Base-by-base conservation (phyloP, 2,888 invertebrate genomes). In the Chrysolina americana region DNA sequence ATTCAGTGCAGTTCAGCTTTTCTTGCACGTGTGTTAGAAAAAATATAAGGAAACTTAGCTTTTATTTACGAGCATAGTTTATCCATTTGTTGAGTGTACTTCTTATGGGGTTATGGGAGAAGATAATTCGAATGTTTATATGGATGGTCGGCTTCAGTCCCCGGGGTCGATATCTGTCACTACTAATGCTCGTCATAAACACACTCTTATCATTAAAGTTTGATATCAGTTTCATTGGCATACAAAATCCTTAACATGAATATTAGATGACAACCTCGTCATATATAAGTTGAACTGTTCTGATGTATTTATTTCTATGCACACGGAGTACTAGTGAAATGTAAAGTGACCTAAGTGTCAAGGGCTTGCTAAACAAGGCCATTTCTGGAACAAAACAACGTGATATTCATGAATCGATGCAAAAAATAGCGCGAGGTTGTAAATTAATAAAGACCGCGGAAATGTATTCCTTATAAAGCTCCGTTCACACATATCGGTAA, bases 221-320 rank as follows among this genome's bases (percentile, higher is more conserved):
- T 71, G 19, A 50, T 59, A 53, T 53, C 53, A 41, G 53, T 68
- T 53, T 53, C 53, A 68, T 53, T 68, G 19, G 17, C 41, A 13
- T 23, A 41, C 11, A 71, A 23, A 75, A 78, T 74, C 76, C 76
- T 77, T 75, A 75, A 77, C 75, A 78, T 65, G 65, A 73, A 78
- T 78, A 78, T 78, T 73, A 65, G 63, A 70, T 78, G 65, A 71
- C 78, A 74, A 68, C 79, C 79, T 79, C 71, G 79, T 73, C 62
- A 68, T 56, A 74, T 71, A 72, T 72, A 28, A 64, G 23, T 66
- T 69, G 59, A 75, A 19, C 41, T 36, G 23, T 59, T 59, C 59
- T 36, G 36, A n/a, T 36, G 59, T 23, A 59, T 59, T 65, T 71
- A 59, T 59, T 65, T 71, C 50, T 65, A 71, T 64, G 56, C 9